phyloP scores from a whole-genome alignment of 2,113 vertebrate genomes.

The Dicaeum eximium region DNA sequence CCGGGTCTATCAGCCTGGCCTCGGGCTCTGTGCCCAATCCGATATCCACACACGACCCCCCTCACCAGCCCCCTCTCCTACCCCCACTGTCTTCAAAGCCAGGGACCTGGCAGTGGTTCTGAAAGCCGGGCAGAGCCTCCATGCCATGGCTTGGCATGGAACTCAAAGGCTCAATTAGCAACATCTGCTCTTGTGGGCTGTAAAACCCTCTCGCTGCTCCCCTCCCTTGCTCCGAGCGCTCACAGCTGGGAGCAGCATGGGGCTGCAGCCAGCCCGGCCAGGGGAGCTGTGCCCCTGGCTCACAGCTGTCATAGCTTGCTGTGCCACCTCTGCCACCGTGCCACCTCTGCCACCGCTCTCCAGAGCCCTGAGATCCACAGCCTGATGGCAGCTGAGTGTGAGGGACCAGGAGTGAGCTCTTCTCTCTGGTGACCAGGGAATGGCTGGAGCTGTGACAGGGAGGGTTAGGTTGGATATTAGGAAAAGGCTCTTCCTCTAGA shows the following conservation, averaged over 20 bases:
- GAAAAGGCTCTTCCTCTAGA: not conserved
- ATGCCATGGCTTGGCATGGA: slow-evolving; percentile 46
- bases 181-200: slow-evolving; percentile 52
- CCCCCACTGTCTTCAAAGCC: slow-evolving; percentile 23
- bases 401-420: not conserved
- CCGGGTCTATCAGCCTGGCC: not conserved
- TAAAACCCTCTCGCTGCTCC: not conserved
- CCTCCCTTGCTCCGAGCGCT: not conserved
- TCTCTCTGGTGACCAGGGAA: not conserved
- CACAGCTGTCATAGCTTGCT: not conserved
- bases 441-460: not conserved
- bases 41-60: fast-evolving
- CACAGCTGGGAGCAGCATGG: slow-evolving; percentile 60
- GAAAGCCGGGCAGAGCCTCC: slow-evolving; percentile 31
- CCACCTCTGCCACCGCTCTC: not conserved
- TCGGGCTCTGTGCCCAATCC: fast-evolving
- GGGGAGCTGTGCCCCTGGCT: not conserved
- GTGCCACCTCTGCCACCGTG: not conserved
- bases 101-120: slow-evolving; percentile 47
- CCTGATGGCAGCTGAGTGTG: not conserved
- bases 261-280: not conserved
- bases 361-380: fast-evolving
- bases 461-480: not conserved
- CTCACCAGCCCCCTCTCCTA: not conserved
- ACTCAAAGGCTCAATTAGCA: slow-evolving; percentile 61